These are phyloP conservation scores for Beris morrisii DNA, from an alignment of 2,888 invertebrate species.

Conservation along the genomic window DNA sequence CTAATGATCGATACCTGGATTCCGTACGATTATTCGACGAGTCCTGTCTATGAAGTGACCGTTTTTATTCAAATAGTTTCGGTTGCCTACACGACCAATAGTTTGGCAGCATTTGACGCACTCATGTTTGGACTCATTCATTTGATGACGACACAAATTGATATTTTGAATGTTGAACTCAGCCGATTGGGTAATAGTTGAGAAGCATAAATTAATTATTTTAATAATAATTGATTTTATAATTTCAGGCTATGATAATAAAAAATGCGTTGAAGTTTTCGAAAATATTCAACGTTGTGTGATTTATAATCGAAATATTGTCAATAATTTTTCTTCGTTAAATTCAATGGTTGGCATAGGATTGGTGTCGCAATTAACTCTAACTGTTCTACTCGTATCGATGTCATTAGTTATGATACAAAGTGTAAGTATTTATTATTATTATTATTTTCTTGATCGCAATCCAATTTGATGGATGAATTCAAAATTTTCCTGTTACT, in stretches of 20 bases:
- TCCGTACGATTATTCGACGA: constrained; percentile 15
- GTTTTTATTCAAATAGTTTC: constrained; percentile 49
- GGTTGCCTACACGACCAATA: constrained; percentile 45
- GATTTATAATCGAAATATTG: neutral
- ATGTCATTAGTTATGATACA: neutral
- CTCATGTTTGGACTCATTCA: constrained; percentile 46
- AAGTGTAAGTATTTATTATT: constrained; percentile 8
- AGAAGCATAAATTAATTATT: no score
- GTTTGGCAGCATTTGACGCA: constrained; percentile 50
- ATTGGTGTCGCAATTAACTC: neutral
- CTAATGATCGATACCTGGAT: constrained; percentile 15
- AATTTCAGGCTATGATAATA: constrained; percentile 1
- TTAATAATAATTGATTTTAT: neutral
- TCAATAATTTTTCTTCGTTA: neutral
- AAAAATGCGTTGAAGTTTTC: constrained; percentile 11
- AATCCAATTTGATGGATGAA: no score
- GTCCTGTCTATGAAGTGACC: constrained; percentile 44
- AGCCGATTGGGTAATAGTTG: constrained; percentile 36
- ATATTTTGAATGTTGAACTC: constrained; percentile 46
- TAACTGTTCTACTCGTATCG: neutral
- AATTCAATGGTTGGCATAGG: neutral
- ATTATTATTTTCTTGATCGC: no score
- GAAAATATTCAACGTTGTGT: neutral
- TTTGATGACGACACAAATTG: constrained; percentile 46
- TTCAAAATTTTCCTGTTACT: no score